Base-by-base conservation (phyloP, 2,888 invertebrate species). In the Gisinianus flammeolus region DNA sequence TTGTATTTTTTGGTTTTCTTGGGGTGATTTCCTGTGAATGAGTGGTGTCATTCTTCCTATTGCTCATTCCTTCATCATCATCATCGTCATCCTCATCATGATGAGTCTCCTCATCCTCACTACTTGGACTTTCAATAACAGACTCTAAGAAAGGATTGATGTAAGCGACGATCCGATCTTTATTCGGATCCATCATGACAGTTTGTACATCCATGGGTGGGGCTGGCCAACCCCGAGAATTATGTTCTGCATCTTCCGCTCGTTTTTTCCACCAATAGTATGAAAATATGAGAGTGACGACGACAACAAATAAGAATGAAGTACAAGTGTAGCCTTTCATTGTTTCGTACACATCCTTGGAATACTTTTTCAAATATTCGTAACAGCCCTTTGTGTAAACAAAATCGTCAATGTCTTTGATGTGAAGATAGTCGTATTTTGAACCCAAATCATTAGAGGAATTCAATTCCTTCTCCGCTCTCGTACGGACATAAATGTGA, bases 141-240 rank as follows among this genome's bases (percentile, higher is more conserved):
- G 66, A 66, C 5, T 26, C 28, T 16, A 67, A 12, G 31, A 67
- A 67, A 16, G 67, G 67, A 30, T 67, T 30, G n/a, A 30, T 67
- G 67, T 30, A 31, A 12, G 67, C 67, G 16, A 67, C 31, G 12
- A 67, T 28, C 1, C 6, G 10, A 10, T n/a, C 67, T 30, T 30
- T 28, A 6, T 28, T 12, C 8, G 19, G n/a, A 16, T 67, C 67
- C n/a, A 31, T 31, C 2, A 67, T 33, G n/a, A 67, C 31, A 12
- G 67, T 5, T 8, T 67, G 30, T 3, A 67, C 31, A 16, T 67
- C 31, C 67, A 67, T 67, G 3, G 67, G 67, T 3, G 67, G 67
- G n/a, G 67, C 28, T n/a, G 67, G 67, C 67, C 67, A 67, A 3
- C 67, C 67, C n/a, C 22, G 2, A n/a, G 67, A 22, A n/a, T n/a